Evolutionary conservation across 2,888 invertebrate genomes (phyloP).

Genomic region (Melanotus villosus): DNA sequence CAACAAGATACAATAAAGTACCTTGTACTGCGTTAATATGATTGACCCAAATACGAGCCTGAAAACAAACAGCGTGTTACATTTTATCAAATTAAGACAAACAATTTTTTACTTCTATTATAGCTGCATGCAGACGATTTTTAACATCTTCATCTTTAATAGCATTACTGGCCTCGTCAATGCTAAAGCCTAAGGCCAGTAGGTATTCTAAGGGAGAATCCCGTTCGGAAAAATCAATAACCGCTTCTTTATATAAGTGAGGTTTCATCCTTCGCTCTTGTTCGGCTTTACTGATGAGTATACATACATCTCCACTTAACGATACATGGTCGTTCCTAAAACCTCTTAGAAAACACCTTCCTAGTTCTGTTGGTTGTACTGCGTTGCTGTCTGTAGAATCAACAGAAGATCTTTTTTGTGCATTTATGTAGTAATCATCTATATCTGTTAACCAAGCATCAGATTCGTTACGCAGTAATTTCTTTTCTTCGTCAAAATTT

Average conservation of each 20-base stretch:
- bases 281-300: not conserved
- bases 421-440: not conserved
- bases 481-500: not conserved
- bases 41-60: conserved; percentile 60
- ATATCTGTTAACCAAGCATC: not conserved
- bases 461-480: not conserved
- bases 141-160: conserved; percentile 58
- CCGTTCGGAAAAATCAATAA: conserved; percentile 57
- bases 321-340: conserved; percentile 57
- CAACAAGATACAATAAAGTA: conserved; percentile 56
- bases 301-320: conserved; percentile 51
- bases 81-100: not conserved
- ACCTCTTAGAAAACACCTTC: conserved; percentile 57
- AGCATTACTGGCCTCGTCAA: conserved; percentile 59
- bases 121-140: conserved; percentile 56
- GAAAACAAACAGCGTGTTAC: not conserved
- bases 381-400: not conserved
- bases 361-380: conserved; percentile 55
- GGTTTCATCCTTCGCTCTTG: not conserved
- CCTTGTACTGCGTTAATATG: conserved; percentile 58
- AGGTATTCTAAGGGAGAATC: conserved; percentile 58
- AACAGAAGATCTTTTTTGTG: not conserved
- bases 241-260: conserved; percentile 36
- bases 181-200: conserved; percentile 58
- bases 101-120: conserved; percentile 54